Percentiles rank a stretch among this genome's conserved stretches.
These are phyloP conservation scores for Pangasianodon hypophthalmus DNA, from an alignment of 2,113 vertebrate species.

Conservation along the genomic window DNA sequence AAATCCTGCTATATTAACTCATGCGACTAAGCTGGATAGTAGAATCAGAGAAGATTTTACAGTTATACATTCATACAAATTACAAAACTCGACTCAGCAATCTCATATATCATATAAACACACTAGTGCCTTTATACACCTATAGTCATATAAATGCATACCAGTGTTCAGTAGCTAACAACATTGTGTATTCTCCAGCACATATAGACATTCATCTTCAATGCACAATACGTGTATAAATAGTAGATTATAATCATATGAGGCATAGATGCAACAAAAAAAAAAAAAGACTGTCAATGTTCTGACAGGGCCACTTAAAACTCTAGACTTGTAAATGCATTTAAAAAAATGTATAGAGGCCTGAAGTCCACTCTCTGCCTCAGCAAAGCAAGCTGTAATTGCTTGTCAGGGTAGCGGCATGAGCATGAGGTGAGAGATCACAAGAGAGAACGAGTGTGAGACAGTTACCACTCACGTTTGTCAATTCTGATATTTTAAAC, in stretches of 20 bases:
- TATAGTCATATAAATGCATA: not conserved
- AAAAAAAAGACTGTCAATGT: not conserved
- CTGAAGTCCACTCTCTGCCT: not conserved
- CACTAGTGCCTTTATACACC: not conserved
- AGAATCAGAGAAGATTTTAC: too few relatives aligned
- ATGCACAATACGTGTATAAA: slow-evolving; percentile 51
- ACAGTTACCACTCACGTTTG: slow-evolving; percentile 57
- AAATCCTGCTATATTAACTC: not conserved
- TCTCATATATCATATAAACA: not conserved
- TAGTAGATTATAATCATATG: slow-evolving; percentile 12
- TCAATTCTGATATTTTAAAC: slow-evolving; percentile 65
- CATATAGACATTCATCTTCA: slow-evolving; percentile 4
- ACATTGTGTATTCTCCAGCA: not conserved
- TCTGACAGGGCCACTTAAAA: slow-evolving; percentile 29
- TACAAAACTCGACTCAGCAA: not conserved
- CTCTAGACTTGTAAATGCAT: slow-evolving; percentile 21
- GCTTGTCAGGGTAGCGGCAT: slow-evolving; percentile 38
- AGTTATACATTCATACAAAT: not conserved
- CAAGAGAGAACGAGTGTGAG: slow-evolving; percentile 22
- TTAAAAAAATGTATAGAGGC: slow-evolving; percentile 25
- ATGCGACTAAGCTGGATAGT: not conserved
- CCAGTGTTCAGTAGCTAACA: not conserved
- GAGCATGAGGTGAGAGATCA: slow-evolving; percentile 43
- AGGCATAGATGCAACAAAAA: not conserved
- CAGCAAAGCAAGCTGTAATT: slow-evolving; percentile 48